Conservation (phyloP, 2,797 vertebrate genomes). For the Siniperca scherzeri region DNA sequence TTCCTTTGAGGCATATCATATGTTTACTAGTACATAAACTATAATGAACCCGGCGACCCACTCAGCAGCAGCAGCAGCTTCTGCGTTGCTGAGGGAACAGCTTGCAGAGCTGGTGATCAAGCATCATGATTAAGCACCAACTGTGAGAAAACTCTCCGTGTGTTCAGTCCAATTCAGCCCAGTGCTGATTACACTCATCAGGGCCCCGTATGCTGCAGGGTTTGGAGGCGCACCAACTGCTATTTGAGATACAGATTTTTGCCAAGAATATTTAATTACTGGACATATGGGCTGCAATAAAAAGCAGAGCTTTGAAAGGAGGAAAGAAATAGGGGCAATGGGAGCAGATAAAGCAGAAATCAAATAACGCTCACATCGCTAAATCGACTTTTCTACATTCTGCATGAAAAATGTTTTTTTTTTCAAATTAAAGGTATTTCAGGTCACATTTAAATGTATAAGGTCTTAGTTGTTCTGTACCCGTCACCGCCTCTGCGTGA, state of each 20-base stretch:
- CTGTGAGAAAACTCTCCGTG: conserved; percentile 79
- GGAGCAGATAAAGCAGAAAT: conserved; percentile 6
- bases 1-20: conserved; percentile 66
- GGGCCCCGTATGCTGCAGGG: conserved; percentile 72
- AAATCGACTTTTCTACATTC: neutral
- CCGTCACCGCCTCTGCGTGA: rapidly evolving
- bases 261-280: conserved; percentile 61
- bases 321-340: neutral
- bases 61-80: conserved; percentile 66
- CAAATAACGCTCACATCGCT: neutral
- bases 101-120: conserved; percentile 83
- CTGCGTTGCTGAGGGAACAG: conserved; percentile 72
- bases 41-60: conserved; percentile 70
- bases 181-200: conserved; percentile 80
- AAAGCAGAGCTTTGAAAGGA: conserved; percentile 32
- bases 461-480: neutral
- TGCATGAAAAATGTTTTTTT: neutral
- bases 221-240: conserved; percentile 68
- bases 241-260: conserved; percentile 66
- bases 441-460: neutral
- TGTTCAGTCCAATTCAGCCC: conserved; percentile 79
- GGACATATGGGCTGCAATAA: conserved; percentile 61
- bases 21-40: conserved; percentile 76
- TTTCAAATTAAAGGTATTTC: neutral
- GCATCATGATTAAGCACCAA: conserved; percentile 84